Evolutionary conservation across 2,797 vertebrate genomes (phyloP), one percentile per base, ranked within the genome.

Genomic region (Coluber constrictor): DNA sequence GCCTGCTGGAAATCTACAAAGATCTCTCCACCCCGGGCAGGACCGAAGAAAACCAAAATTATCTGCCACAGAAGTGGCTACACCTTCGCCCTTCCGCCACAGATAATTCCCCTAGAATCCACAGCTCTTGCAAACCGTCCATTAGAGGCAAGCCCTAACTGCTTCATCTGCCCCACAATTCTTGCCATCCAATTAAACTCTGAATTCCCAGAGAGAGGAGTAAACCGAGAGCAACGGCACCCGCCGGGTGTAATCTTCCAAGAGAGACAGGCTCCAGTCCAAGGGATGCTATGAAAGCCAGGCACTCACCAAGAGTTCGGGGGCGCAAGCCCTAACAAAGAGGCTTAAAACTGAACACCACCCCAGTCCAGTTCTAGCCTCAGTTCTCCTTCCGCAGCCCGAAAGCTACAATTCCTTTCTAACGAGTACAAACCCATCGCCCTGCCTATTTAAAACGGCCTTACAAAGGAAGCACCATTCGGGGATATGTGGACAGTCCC

Each of bases 111-210:
- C 94, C 91, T 88, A 25, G 66, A 55, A 91, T 79, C 86, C 37
- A 61, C 92, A 79, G 8, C 88, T 93, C 95, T 94, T 95, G 93
- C 93, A 93, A 95, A 94, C 70, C 94, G 93, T 94, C 94, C 95
- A 94, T 95, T 94, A 95, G 94, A 95, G 93, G 94, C 63, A 88
- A 91, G 93, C 93, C 93, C 95, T 95, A 97, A 97, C 95, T 29
- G 93, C 96, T 96, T 97, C 87, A 61, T 66, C 88, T 60, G 74
- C 51, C 4, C 87, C n/a, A 25, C 8, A 20, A 4, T 60, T 43
- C 59, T 18, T 27, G 20, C 86, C 18, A 9, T 32, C 92, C 92
- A 89, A 92, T 92, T 90, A 57, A 86, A 86, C 27, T 66, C 86
- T n/a, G n/a, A 25, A 55, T 43, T 55, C 87, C 60, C 63, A 90